Percentiles rank a stretch among this genome's conserved stretches.
These are phyloP conservation scores for Notodonta dromedarius DNA, from an alignment of 2,888 invertebrate species.

Conservation along the genomic window DNA sequence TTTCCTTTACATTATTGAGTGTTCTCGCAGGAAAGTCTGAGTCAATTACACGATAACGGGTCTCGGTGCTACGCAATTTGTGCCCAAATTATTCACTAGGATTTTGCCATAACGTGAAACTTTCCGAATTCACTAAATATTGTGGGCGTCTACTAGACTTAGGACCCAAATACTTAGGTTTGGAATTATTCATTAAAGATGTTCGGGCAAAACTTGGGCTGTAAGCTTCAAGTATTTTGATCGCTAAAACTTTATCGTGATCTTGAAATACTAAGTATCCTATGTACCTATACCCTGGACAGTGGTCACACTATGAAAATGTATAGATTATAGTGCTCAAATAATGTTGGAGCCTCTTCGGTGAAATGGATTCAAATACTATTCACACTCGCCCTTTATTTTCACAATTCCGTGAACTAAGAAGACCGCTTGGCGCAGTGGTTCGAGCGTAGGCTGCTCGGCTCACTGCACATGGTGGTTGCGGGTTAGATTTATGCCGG, in stretches of 20 bases:
- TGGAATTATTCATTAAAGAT: constrained; percentile 3
- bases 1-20: not conserved
- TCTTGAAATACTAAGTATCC: too few relatives aligned
- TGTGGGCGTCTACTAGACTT: not conserved
- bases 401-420: too few relatives aligned
- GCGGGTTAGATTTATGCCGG: too few relatives aligned
- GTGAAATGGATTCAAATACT: too few relatives aligned
- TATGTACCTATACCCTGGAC: too few relatives aligned
- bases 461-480: too few relatives aligned
- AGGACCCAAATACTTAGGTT: not conserved
- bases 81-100: not conserved
- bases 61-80: not conserved
- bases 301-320: too few relatives aligned
- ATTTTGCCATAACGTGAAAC: not conserved
- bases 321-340: too few relatives aligned
- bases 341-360: too few relatives aligned
- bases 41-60: not conserved
- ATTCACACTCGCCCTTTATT: too few relatives aligned
- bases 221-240: not conserved
- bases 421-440: too few relatives aligned
- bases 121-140: not conserved
- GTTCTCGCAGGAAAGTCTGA: not conserved
- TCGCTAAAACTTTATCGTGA: not conserved
- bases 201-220: not conserved
- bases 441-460: too few relatives aligned